These are phyloP conservation scores for Blera fallax DNA, from an alignment of 2,888 invertebrate genomes.

Conservation along the genomic window DNA sequence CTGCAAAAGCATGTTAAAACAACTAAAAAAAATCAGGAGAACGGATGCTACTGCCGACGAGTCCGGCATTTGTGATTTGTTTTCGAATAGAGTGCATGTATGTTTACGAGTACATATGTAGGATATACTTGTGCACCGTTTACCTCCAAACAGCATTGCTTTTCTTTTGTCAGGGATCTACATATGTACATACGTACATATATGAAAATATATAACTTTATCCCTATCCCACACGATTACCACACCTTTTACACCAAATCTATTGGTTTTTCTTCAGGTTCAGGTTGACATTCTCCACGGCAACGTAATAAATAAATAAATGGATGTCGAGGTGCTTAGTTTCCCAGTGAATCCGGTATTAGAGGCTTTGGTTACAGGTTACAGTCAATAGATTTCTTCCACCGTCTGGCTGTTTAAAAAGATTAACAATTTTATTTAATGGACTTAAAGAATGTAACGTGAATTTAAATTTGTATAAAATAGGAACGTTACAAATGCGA, in stretches of 20 bases:
- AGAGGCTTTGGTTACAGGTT: neutral
- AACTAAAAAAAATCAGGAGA: slow-evolving; percentile 1
- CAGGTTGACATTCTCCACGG: neutral
- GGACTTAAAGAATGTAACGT: neutral
- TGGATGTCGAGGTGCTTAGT: slow-evolving; percentile 9
- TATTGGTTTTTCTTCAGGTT: neutral
- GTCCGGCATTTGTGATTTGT: slow-evolving; percentile 50
- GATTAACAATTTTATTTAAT: neutral
- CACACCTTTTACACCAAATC: slow-evolving; percentile 9
- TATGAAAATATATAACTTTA: neutral
- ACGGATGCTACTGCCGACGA: slow-evolving; percentile 10
- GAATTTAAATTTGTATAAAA: neutral
- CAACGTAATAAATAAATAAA: slow-evolving; percentile 12
- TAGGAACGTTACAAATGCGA: neutral
- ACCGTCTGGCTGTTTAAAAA: neutral
- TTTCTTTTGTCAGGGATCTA: neutral
- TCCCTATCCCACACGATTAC: neutral
- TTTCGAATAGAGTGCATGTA: slow-evolving; percentile 42
- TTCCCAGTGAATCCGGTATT: neutral
- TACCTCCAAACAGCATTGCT: neutral
- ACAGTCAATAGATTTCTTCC: neutral
- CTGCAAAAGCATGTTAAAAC: slow-evolving; percentile 40
- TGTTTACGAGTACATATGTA: neutral
- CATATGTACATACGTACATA: neutral
- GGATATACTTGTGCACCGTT: slow-evolving; percentile 1